These are phyloP conservation scores for Rhamnusium bicolor DNA, from an alignment of 2,888 invertebrate species.

Conservation along the genomic window DNA sequence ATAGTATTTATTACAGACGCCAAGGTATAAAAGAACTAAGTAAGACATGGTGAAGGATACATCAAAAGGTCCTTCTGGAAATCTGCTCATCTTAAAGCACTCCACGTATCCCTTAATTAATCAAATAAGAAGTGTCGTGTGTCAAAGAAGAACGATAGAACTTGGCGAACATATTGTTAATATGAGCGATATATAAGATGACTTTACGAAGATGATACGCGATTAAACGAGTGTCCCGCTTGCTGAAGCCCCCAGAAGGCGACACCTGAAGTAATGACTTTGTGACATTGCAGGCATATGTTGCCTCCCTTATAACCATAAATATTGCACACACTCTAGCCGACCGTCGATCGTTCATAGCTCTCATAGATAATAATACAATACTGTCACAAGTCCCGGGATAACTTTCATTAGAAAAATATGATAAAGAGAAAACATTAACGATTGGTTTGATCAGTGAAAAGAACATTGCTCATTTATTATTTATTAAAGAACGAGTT, in stretches of 20 bases:
- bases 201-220: conserved; percentile 37
- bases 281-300: conserved; percentile 36
- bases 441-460: no score
- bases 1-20: not conserved
- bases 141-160: conserved; percentile 46
- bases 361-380: not conserved
- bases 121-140: conserved; percentile 47
- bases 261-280: conserved; percentile 45
- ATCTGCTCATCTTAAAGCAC: conserved; percentile 35
- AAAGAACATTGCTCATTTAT: no score
- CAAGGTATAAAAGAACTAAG: not conserved
- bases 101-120: conserved; percentile 44
- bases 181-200: conserved; percentile 39
- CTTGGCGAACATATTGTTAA: conserved; percentile 39
- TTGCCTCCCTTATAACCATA: conserved; percentile 29
- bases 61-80: not conserved
- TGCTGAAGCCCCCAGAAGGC: conserved; percentile 31
- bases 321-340: not conserved
- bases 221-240: conserved; percentile 8
- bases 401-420: no score
- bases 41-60: not conserved
- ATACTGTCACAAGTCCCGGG: no score
- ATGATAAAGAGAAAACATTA: no score
- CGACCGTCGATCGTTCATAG: not conserved
- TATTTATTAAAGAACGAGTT: no score